Conservation (phyloP, 1,140 invertebrate species). For the Zaprionus vittiger region DNA sequence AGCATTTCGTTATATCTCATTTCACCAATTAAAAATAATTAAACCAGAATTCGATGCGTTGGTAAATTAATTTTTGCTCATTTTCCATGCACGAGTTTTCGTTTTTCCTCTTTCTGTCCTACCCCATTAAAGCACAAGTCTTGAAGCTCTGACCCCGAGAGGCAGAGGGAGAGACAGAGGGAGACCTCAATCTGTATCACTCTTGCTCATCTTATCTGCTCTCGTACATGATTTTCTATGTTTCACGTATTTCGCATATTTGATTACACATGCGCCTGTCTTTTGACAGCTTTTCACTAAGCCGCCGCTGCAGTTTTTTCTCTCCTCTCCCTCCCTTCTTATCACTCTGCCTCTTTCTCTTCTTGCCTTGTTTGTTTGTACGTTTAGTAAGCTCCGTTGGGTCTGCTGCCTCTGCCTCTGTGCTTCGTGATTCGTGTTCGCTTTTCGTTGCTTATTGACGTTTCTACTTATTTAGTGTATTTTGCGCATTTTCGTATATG, state of each 20-base stretch:
- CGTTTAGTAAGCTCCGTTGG: slow-evolving; percentile 44
- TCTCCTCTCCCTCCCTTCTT: neutral
- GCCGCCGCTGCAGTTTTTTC: slow-evolving; percentile 33
- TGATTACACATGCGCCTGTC: slow-evolving; percentile 62
- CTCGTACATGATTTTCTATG: slow-evolving; percentile 50
- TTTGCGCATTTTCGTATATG: slow-evolving; percentile 77
- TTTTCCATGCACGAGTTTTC: slow-evolving; percentile 56
- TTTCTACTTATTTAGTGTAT: slow-evolving; percentile 81
- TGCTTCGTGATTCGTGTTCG: slow-evolving; percentile 29
- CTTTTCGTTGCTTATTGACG: slow-evolving; percentile 68
- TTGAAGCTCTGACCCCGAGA: neutral
- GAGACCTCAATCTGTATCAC: slow-evolving; percentile 1
- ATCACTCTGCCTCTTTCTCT: slow-evolving; percentile 19
- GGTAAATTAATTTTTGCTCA: slow-evolving; percentile 63
- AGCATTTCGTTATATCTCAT: slow-evolving; percentile 13
- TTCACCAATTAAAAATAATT: slow-evolving; percentile 67
- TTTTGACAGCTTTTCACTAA: slow-evolving; percentile 61
- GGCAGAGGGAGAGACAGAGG: too few species aligned
- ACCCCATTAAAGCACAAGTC: slow-evolving; percentile 7
- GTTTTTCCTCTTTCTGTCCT: neutral
- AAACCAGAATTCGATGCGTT: slow-evolving; percentile 55
- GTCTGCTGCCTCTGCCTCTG: neutral
- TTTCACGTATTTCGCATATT: slow-evolving; percentile 59
- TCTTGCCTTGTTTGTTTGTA: slow-evolving; percentile 56
- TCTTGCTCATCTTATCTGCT: neutral